Base-by-base conservation (phyloP, 2,797 vertebrate species). In the Phalloptychus januarius region DNA sequence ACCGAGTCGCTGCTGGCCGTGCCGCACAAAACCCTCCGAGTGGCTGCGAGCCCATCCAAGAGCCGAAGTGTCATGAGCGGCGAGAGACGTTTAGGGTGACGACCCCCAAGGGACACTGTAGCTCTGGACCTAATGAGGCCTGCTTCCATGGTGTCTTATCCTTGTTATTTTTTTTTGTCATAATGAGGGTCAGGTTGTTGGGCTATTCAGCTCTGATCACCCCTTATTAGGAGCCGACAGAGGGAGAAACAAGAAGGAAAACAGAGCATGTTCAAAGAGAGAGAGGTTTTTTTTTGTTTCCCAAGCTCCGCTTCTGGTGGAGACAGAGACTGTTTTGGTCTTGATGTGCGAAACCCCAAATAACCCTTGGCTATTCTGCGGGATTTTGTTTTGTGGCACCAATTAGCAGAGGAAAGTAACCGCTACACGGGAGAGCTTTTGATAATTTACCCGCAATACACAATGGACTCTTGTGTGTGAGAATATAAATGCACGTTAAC, bases 101-200 rank as follows among this genome's bases (percentile, higher is more conserved):
- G 90, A 93, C 88, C 91, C 85, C 72, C 23, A 25, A 88, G 67
- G 65, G 87, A 83, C 81, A 71, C 82, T 88, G 71, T 85, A 83
- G 85, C 88, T 88, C 74, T 54, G 85, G 87, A 83, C 81, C 84
- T 94, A 94, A 94, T 93, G 91, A 94, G 91, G 85, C 86, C 87
- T 83, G 80, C 84, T 86, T 88, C 85, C 88, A 5, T 85, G 86
- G 76, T 89, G 89, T 91, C 90, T 91, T 85, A 77, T 87, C 84
- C 88, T 89, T 91, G 85, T 91, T 92, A 92, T 88, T 85, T 92
- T 42, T 42, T 23, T 91, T 88, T 81, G 80, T 90, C 91, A 86
- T 94, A 95, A 94, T 91, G 92, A 94, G 92, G 89, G 90, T 92
- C 86, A 91, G 88, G 75, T 83, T 88, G 90, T 90, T 87, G 81